These are phyloP conservation scores for Meloidogyne chitwoodi DNA, from an alignment of 1,140 invertebrate species.

Conservation along the genomic window DNA sequence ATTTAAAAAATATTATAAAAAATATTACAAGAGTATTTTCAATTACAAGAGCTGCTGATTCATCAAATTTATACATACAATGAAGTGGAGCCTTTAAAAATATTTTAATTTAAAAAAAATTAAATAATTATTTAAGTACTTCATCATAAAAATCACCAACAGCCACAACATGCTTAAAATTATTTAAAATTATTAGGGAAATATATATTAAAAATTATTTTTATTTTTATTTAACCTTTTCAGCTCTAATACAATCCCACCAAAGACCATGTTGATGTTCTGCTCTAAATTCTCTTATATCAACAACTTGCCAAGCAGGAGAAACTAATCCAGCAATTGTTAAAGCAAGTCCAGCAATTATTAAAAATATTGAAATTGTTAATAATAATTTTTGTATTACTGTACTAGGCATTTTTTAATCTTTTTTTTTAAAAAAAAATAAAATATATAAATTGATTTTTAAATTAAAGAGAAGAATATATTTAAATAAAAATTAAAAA, in stretches of 20 bases:
- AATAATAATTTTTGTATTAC: conserved; percentile 38
- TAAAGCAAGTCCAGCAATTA: conserved; percentile 42
- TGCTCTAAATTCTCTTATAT: conserved; percentile 57
- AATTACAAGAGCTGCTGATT: conserved; percentile 56
- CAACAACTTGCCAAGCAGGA: conserved; percentile 56
- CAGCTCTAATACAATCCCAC: conserved; percentile 59
- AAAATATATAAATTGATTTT: background rate
- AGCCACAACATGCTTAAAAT: conserved; percentile 50
- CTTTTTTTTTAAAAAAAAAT: background rate
- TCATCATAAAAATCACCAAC: conserved; percentile 60
- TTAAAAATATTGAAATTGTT: conserved; percentile 50
- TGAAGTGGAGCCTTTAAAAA: conserved; percentile 47
- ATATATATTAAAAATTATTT: background rate
- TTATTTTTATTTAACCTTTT: conserved; percentile 30
- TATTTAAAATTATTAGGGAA: background rate
- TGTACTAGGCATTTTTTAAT: conserved; percentile 14
- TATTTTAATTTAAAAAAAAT: background rate
- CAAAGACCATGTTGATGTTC: conserved; percentile 59
- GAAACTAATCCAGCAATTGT: conserved; percentile 56
- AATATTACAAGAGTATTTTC: conserved; percentile 55
- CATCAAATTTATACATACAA: conserved; percentile 59
- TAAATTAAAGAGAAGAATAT: background rate
- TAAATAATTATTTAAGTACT: background rate
- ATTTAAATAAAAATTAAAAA: too few species aligned
- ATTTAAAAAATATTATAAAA: too few species aligned